Percentiles rank a stretch among this genome's conserved stretches.
Evolutionary conservation across 2,888 invertebrate species (phyloP).

Genomic region (Deladenus siricidicola): DNA sequence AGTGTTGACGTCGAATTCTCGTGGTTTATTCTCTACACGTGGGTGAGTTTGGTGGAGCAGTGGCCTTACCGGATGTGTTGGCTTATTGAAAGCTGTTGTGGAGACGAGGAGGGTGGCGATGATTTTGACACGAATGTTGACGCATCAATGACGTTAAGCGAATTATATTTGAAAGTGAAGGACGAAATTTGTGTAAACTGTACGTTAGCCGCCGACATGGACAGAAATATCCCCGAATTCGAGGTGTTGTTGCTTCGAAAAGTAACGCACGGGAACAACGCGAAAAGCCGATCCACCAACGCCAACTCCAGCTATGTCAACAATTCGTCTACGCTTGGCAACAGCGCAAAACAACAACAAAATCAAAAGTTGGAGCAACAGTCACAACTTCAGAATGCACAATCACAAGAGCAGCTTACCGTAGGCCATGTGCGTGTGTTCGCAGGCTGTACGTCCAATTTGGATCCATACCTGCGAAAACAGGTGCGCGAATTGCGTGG

Average conservation of each 20-base stretch:
- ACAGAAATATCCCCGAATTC: conserved; percentile 59
- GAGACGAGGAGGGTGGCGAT: neutral
- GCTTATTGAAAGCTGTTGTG: conserved; percentile 64
- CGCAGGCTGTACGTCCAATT: conserved; percentile 91
- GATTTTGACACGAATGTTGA: neutral
- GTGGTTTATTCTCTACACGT: conserved; percentile 93
- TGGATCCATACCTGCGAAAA: conserved; percentile 94
- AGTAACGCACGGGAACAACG: neutral
- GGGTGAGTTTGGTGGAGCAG: conserved; percentile 97
- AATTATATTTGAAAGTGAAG: conserved; percentile 78
- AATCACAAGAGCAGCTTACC: conserved; percentile 47
- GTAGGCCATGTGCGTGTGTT: conserved; percentile 73
- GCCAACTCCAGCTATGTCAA: neutral
- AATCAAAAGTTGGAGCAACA: neutral
- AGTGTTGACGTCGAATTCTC: conserved; percentile 98
- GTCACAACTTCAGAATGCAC: neutral
- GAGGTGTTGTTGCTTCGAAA: neutral
- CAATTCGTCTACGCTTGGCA: neutral
- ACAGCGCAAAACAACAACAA: neutral
- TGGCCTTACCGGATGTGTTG: conserved; percentile 97
- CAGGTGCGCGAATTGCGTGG: conserved; percentile 76
- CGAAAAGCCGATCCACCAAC: no score
- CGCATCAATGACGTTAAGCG: conserved; percentile 37
- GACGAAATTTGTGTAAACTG: conserved; percentile 40
- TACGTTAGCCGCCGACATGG: conserved; percentile 29